Evolutionary conservation across 1,140 invertebrate genomes (phyloP).

Genomic region (Hyphantria cunea): DNA sequence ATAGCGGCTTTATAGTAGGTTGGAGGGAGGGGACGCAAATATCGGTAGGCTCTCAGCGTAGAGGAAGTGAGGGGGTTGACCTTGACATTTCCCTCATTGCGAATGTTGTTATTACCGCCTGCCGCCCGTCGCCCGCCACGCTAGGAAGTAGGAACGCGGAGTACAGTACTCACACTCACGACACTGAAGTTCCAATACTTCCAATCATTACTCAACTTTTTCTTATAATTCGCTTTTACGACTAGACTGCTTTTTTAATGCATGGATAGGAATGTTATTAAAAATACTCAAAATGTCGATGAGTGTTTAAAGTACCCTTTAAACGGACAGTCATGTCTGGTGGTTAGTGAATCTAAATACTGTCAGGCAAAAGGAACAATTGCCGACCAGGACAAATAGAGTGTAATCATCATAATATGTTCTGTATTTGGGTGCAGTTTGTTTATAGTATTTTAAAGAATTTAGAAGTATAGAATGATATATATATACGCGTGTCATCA

Average conservation of each 20-base stretch:
- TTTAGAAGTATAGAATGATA: too few relatives aligned
- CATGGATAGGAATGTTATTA: background rate
- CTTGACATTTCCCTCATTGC: conserved; percentile 73
- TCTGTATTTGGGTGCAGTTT: too few relatives aligned
- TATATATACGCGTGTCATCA: too few relatives aligned
- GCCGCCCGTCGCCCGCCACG: conserved; percentile 45
- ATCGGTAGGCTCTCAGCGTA: conserved; percentile 33
- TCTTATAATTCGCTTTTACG: conserved; percentile 1
- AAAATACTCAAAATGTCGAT: background rate
- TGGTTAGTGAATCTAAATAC: too few relatives aligned
- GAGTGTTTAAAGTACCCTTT: too few relatives aligned
- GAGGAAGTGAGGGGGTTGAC: conserved; percentile 72
- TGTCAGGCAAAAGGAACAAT: too few relatives aligned
- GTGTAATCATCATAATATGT: too few relatives aligned
- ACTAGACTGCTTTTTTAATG: background rate
- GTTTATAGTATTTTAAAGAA: too few relatives aligned
- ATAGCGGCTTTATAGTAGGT: background rate
- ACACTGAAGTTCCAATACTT: conserved; percentile 21
- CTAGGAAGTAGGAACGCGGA: conserved; percentile 63
- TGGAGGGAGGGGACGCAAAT: conserved; percentile 34
- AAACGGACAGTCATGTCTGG: too few relatives aligned
- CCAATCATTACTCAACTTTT: conserved; percentile 24
- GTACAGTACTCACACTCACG: conserved; percentile 24
- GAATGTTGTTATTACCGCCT: conserved; percentile 36
- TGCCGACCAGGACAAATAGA: too few relatives aligned